These are phyloP conservation scores for Drosophila nigrodunni DNA, from an alignment of 1,140 invertebrate species.

Conservation along the genomic window DNA sequence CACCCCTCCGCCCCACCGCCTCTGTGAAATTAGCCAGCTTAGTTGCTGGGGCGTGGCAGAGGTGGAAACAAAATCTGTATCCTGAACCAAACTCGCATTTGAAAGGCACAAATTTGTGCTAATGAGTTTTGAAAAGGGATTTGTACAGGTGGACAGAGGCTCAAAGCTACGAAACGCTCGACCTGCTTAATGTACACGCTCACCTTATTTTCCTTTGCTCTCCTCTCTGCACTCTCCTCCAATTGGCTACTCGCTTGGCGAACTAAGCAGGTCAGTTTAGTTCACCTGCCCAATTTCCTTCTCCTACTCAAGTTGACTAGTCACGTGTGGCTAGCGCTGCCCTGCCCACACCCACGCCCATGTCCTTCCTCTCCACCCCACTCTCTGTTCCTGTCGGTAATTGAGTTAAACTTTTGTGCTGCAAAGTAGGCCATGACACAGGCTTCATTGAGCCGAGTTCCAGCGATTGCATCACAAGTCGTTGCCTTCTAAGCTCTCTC, in stretches of 20 bases:
- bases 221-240: constrained; percentile 5
- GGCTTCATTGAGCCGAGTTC: constrained; percentile 51
- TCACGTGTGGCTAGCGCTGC: constrained; percentile 59
- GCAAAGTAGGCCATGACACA: constrained; percentile 65
- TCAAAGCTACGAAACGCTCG: constrained; percentile 33
- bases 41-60: constrained; percentile 43
- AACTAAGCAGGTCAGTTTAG: constrained; percentile 61
- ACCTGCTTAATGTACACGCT: constrained; percentile 58
- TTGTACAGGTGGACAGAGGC: constrained; percentile 48
- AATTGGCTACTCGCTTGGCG: constrained; percentile 40
- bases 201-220: neutral
- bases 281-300: constrained; percentile 47
- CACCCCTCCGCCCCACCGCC: neutral
- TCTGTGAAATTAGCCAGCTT: constrained; percentile 43
- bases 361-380: neutral
- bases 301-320: constrained; percentile 49
- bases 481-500: constrained; percentile 32
- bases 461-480: constrained; percentile 67
- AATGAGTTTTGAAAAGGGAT: constrained; percentile 82
- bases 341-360: neutral
- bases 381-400: constrained; percentile 43
- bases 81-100: constrained; percentile 18
- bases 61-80: constrained; percentile 2
- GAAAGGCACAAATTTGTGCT: constrained; percentile 81
- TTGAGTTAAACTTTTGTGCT: constrained; percentile 79